Evolutionary conservation across 1,140 invertebrate genomes (phyloP), one percentile per base, ranked within the genome.

Genomic region (Hermatobates lingyangjiaoensis): DNA sequence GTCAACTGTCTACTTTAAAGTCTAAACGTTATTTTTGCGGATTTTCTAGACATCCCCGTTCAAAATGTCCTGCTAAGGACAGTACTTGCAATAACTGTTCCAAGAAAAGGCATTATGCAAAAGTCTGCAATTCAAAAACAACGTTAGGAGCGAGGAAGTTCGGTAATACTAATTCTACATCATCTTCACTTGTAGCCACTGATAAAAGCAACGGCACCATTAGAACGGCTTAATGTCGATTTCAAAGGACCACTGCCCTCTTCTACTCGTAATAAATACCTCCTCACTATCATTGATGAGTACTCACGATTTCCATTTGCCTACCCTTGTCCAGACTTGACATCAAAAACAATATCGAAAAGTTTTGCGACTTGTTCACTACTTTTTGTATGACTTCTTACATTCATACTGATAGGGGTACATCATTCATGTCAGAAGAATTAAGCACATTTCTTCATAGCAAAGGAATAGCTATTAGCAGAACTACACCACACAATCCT

Each of bases 241-340:
- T 62, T 62, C 42, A 61, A 63, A 53, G 56, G 59, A 5, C 59
- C 59, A 24, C 24, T 62, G 12, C 53, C 58, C 30, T 54, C 58
- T 14, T 38, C 18, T n/a, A 45, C 55, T 10, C 50, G 45, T n/a
- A 61, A 64, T 38, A 48, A 50, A 30, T 63, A 61, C 42, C 7
- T 60, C 21, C 44, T 61, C 5, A 61, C 54, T 10, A 47, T 62
- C 39, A 53, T 62, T 2, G 58, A 63, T 52, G 58, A 62, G 52
- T 64, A 51, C 45, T 62, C 57, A 10, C 38, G 61, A 44, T 64
- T 59, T 50, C 60, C 58, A 23, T 64, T 62, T 42, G 42, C 55
- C 10, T 58, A 58, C 34, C 52, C 55, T 26, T 58, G 58, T 45
- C 5, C 28, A 14, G 54, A 62, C 54, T 49, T 60, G 49, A 51